phyloP scores from a whole-genome alignment of 2,888 invertebrate genomes.

The Agriotes lineatus region DNA sequence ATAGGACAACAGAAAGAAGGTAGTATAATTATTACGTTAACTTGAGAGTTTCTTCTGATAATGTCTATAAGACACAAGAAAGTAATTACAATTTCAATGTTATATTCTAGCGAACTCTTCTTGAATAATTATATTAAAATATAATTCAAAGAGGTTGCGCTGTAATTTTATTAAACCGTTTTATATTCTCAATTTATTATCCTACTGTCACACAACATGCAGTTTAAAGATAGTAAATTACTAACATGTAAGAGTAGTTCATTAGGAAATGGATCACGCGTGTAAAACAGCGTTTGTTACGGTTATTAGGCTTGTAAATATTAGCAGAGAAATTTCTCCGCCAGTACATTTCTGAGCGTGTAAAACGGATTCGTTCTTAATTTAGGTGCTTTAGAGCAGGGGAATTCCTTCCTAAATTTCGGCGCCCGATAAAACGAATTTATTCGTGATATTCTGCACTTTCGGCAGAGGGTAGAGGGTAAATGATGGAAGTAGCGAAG shows the following conservation, averaged over 20 bases:
- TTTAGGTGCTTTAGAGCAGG: background rate
- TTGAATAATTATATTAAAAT: no score
- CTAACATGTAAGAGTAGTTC: background rate
- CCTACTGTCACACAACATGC: no score
- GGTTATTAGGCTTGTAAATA: background rate
- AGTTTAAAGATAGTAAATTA: conserved; percentile 11
- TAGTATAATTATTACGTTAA: no score
- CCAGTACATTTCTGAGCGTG: background rate
- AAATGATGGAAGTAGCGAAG: conserved; percentile 17
- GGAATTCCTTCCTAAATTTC: background rate
- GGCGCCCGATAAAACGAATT: conserved; percentile 8
- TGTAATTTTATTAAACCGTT: no score
- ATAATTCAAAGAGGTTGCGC: no score
- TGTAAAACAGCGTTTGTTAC: background rate
- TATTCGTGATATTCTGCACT: background rate
- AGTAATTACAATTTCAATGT: no score
- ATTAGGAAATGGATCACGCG: background rate
- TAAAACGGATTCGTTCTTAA: conserved; percentile 15
- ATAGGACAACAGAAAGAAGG: no score
- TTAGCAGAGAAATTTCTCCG: background rate
- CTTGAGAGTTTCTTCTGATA: no score
- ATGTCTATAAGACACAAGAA: no score
- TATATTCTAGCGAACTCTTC: no score
- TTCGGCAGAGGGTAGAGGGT: background rate
- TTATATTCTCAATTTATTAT: no score